A percentile compares a stretch with the other conserved stretches of the same genome.
These are phyloP conservation scores for Tamias sibiricus DNA, from an alignment of 2,113 vertebrate species.

Conservation along the genomic window DNA sequence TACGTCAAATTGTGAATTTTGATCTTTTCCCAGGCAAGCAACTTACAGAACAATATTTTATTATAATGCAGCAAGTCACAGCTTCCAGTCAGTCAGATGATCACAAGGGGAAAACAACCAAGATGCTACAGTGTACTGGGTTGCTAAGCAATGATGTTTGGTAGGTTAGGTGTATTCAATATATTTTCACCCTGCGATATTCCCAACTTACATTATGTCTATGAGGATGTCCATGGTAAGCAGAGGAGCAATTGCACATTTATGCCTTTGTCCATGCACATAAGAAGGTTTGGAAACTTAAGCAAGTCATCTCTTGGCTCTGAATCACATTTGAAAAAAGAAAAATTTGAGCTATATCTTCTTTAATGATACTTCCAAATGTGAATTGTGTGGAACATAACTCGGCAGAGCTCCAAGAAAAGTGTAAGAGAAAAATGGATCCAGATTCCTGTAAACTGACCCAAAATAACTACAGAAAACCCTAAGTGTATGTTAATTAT, in stretches of 20 bases:
- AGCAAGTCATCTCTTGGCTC: slow-evolving; percentile 10
- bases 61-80: background rate
- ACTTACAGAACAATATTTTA: background rate
- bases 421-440: background rate
- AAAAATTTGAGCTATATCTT: background rate
- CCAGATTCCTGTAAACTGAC: background rate
- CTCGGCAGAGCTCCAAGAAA: slow-evolving; percentile 10
- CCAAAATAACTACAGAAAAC: slow-evolving; percentile 5
- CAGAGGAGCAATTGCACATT: background rate
- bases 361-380: background rate
- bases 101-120: background rate
- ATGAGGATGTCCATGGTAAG: background rate
- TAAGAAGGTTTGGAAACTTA: slow-evolving; percentile 40
- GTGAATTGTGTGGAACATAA: background rate
- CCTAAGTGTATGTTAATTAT: background rate
- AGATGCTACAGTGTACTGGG: background rate
- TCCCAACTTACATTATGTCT: background rate
- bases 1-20: background rate
- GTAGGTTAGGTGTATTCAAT: background rate
- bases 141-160: background rate
- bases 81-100: background rate
- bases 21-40: background rate
- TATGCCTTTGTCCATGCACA: background rate
- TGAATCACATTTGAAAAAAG: slow-evolving; percentile 13
- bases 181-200: background rate